Conservation (phyloP, 2,888 invertebrate species). For the Dryadula phaetusa region DNA sequence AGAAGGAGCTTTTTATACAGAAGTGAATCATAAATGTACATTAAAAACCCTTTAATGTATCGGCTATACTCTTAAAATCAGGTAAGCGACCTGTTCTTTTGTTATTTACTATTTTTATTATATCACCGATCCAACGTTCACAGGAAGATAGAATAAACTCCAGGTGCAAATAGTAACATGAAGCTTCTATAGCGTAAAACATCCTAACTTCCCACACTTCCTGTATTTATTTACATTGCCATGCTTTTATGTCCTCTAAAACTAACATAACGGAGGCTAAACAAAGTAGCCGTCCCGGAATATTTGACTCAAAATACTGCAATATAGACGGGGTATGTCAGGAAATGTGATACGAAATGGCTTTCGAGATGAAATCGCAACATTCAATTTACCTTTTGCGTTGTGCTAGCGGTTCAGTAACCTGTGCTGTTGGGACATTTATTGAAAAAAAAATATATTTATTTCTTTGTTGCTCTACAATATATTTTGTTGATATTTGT, state of each 20-base stretch:
- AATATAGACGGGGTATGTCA: slow-evolving; percentile 21
- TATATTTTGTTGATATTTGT: not conserved
- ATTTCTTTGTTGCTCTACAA: not conserved
- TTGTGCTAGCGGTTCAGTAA: slow-evolving; percentile 20
- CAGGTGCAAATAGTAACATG: slow-evolving; percentile 8
- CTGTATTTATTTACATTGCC: slow-evolving; percentile 17
- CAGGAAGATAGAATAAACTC: not conserved
- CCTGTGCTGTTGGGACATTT: not conserved
- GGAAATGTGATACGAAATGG: slow-evolving; percentile 55
- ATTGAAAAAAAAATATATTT: not conserved
- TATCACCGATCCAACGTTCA: not conserved
- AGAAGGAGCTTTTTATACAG: too few species aligned
- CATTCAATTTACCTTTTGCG: slow-evolving; percentile 37
- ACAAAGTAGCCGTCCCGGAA: not conserved
- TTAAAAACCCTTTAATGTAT: too few species aligned
- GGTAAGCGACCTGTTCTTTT: not conserved
- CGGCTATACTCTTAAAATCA: not conserved
- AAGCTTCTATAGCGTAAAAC: slow-evolving; percentile 7
- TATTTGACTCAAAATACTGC: slow-evolving; percentile 4
- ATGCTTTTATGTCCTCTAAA: slow-evolving; percentile 6
- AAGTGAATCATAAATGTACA: too few species aligned
- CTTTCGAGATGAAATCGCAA: slow-evolving; percentile 53
- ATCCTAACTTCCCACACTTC: slow-evolving; percentile 1
- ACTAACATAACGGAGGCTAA: not conserved
- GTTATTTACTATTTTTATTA: not conserved